Percentiles rank a stretch among this genome's conserved stretches.
These are phyloP conservation scores for Archilochus colubris DNA, from an alignment of 2,113 vertebrate species.

Conservation along the genomic window DNA sequence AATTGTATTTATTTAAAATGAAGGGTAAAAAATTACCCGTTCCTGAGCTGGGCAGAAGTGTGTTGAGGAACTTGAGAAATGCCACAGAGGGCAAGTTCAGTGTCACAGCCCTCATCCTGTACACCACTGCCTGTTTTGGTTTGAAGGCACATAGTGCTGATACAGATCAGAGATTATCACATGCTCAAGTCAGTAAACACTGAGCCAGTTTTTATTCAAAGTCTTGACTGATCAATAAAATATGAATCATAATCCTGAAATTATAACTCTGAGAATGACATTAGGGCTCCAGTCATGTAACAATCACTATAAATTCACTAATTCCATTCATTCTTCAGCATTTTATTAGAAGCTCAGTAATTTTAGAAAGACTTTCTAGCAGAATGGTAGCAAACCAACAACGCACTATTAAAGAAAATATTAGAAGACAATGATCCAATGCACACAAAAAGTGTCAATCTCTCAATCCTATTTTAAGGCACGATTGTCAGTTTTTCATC, in stretches of 20 bases:
- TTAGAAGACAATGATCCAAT: neutral
- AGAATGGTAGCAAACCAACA: neutral
- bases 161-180: neutral
- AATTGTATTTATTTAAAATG: too few relatives aligned
- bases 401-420: neutral
- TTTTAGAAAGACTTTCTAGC: neutral
- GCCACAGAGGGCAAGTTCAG: neutral
- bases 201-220: conserved; percentile 10
- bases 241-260: neutral
- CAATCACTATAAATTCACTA: neutral
- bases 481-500: conserved; percentile 2
- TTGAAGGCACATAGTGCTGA: neutral
- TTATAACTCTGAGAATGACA: neutral
- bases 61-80: neutral
- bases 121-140: neutral
- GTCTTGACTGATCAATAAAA: conserved; percentile 11
- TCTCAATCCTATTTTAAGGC: neutral
- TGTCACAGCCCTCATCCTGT: neutral
- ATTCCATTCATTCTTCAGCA: neutral
- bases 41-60: neutral
- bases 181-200: conserved; percentile 1
- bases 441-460: neutral
- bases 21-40: neutral
- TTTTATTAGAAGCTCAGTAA: neutral
- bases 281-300: neutral